Base-by-base conservation (phyloP, 1,140 invertebrate genomes). In the Drosophila guanche region DNA sequence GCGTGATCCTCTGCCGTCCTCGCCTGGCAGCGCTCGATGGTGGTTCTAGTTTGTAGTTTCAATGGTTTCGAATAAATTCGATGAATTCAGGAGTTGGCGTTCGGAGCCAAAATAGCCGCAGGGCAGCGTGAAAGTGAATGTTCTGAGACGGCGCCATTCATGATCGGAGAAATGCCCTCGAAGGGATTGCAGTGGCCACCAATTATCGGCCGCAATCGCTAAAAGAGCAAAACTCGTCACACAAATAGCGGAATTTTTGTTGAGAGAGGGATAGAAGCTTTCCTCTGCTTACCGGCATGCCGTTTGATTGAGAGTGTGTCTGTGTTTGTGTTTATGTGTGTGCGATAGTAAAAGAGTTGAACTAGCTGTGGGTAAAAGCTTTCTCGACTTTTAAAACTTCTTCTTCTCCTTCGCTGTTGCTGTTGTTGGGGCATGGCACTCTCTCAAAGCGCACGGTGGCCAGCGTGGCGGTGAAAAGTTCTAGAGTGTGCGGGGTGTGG, bases 51-150 rank as follows among this genome's bases (percentile, higher is more conserved):
- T 40, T 4, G n/a, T 8, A 41, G 52, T 37, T 59, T 16, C 53
- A 70, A 25, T 23, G 10, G 16, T 62, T 46, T 47, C 27, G 45
- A 52, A 33, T 27, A 40, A 22, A 4, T 5, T 54, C 33, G 37
- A 55, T 37, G 12, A 55, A 37, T 53, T 50, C 5, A 23, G n/a
- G 2, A 16, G 22, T 73, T 67, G 69, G 81, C 83, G 81, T 65
- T 86, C 77, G 5, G 22, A 65, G 74, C 81, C 81, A 86, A 66
- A 43, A 23, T 12, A 85, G 81, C 81, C 81, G 81, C 74, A 47
- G 25, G 40, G 63, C 81, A 41, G 81, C 81, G 81, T 68, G 20
- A 66, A 54, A 23, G 8, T 46, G 3, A 42, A 40, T 55, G 2
- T 33, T 54, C 29, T 33, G 8, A 40, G 46, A 42, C 8, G 6